Conservation (phyloP, 2,888 invertebrate genomes). For the Drosophila neotestacea region DNA sequence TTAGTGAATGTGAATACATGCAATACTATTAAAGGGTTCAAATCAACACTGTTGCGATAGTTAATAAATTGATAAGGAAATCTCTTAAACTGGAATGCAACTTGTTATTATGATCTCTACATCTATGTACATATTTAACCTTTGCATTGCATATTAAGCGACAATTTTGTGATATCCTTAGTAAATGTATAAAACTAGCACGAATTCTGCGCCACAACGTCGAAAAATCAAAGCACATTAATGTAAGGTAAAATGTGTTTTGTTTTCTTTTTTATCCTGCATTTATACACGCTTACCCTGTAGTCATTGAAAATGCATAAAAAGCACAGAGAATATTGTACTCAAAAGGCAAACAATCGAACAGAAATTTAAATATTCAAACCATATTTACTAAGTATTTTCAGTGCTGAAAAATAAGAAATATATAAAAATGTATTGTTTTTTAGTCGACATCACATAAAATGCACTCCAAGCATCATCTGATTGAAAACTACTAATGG, state of each 20-base stretch:
- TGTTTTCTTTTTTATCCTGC: slow-evolving; percentile 6
- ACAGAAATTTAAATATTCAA: not conserved
- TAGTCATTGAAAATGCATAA: not conserved
- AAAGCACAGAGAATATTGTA: not conserved
- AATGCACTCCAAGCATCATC: too few species aligned
- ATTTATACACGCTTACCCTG: slow-evolving; percentile 16
- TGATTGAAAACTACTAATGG: too few species aligned
- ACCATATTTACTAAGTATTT: too few species aligned
- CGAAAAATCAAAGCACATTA: slow-evolving; percentile 63
- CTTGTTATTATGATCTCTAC: too few species aligned
- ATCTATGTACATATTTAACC: too few species aligned
- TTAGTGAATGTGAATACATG: too few species aligned
- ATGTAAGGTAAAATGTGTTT: slow-evolving; percentile 43
- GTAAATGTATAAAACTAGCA: slow-evolving; percentile 5
- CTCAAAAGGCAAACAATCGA: not conserved
- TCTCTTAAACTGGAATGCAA: not conserved
- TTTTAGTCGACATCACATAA: too few species aligned
- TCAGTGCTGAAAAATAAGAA: too few species aligned
- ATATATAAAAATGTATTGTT: too few species aligned
- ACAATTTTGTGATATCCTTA: not conserved
- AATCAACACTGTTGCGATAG: not conserved
- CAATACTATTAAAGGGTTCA: too few species aligned
- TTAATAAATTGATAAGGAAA: not conserved
- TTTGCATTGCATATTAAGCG: too few species aligned
- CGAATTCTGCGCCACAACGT: slow-evolving; percentile 34